Base-by-base conservation (phyloP, 2,888 invertebrate species). In the Hypena proboscidalis region DNA sequence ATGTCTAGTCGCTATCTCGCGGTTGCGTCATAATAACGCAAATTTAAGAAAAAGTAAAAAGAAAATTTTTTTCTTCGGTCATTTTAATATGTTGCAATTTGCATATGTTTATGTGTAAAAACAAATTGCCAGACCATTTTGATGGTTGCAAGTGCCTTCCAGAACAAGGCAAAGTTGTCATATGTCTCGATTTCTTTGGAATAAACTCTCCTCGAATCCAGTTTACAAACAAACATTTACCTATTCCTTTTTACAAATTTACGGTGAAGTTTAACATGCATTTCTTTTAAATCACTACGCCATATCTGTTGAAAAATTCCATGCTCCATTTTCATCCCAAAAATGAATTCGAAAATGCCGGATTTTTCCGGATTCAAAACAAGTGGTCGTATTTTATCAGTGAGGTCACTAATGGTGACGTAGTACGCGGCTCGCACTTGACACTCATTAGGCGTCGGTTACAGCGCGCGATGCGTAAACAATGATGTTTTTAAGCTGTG, bases 381-480 rank as follows among this genome's bases (percentile, higher is more conserved):
- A 42, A 52, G 48, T 51, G 45, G 35, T 29, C 36, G 29, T 49
- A 21, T 53, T 57, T 59, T 61, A 55, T 63, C 54, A 59, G 54
- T 49, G 46, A 35, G 29, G 47, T 53, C 47, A 55, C 68, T 74
- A 72, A 74, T 70, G 70, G 66, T 61, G 55, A 47, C 39, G 46
- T 58, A 47, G 42, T 45, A 48, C 52, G 58, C 61, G 60, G 59
- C 53, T 50, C 52, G 46, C 60, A 64, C 65, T 70, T 70, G 67
- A 70, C 67, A 60, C 70, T 72, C 74, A 68, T 72, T 73, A 72
- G 55, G 55, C 60, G 56, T 34, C 50, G 54, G 60, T 44, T 58
- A 47, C 39, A 58, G 51, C 40, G 50, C 50, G 34, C 43, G 40
- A 39, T 57, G 52, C 54, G 54, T 66, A 62, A 70, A 70, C 67